Conservation (phyloP, 2,113 vertebrate genomes). For the Strigops habroptila region DNA sequence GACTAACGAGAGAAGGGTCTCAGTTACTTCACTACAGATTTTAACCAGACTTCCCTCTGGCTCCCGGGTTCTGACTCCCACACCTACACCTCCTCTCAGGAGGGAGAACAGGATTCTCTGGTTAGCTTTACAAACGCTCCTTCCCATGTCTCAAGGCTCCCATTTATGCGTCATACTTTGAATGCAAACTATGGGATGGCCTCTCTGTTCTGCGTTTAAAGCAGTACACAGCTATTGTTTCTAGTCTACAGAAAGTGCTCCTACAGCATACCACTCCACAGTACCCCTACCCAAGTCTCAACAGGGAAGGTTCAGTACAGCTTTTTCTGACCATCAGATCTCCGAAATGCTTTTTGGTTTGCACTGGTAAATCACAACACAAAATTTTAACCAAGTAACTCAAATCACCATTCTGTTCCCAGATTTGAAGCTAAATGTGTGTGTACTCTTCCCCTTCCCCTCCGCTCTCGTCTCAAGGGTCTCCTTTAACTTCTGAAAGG, state of each 20-base stretch:
- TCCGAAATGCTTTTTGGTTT: not conserved
- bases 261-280: not conserved
- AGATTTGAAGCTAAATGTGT: not conserved
- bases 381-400: not conserved
- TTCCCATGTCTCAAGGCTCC: conserved; percentile 47
- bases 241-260: not conserved
- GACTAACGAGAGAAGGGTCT: conserved; percentile 39
- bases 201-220: not conserved
- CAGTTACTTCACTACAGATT: conserved; percentile 24
- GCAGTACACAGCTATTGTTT: not conserved
- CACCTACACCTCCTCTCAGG: conserved; percentile 57
- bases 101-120: conserved; percentile 66
- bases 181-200: not conserved
- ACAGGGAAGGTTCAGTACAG: not conserved
- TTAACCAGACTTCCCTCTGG: conserved; percentile 52
- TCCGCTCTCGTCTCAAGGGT: conserved; percentile 11
- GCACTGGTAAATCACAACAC: not conserved
- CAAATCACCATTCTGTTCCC: not conserved
- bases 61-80: conserved; percentile 36
- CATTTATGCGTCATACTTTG: conserved; percentile 38
- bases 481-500: conserved; percentile 7
- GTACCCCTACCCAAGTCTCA: not conserved
- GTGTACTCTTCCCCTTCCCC: not conserved
- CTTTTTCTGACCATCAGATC: not conserved
- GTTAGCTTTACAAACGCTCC: conserved; percentile 31